These are phyloP conservation scores for Trichonephila clavipes DNA, from an alignment of 1,140 invertebrate genomes.

Conservation along the genomic window DNA sequence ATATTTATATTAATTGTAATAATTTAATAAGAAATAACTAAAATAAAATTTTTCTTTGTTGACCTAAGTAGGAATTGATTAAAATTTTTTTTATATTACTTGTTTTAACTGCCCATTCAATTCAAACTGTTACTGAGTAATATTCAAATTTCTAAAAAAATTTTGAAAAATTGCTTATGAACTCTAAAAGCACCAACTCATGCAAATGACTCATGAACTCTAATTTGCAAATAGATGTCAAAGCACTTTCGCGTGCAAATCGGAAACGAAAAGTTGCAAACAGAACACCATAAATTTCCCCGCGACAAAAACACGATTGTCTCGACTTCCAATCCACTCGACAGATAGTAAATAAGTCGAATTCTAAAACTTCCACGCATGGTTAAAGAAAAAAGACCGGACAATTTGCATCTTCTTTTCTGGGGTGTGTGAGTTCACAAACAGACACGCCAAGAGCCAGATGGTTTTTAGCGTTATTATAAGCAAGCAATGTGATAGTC, in stretches of 20 bases:
- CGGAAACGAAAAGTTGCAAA: background rate
- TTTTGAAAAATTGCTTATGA: too few relatives aligned
- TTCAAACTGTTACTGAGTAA: too few relatives aligned
- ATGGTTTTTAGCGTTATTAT: background rate
- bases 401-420: background rate
- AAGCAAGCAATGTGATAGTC: background rate
- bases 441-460: background rate
- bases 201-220: too few relatives aligned
- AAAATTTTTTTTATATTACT: too few relatives aligned
- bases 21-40: too few relatives aligned
- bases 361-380: background rate
- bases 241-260: conserved; percentile 9
- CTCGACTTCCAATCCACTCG: background rate
- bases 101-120: too few relatives aligned
- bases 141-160: too few relatives aligned
- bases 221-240: background rate
- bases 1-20: too few relatives aligned
- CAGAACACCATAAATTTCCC: background rate
- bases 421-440: too few relatives aligned
- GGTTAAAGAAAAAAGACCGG: background rate
- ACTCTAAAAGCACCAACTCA: too few relatives aligned
- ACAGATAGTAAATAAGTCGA: background rate
- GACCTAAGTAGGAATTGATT: too few relatives aligned
- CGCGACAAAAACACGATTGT: background rate
- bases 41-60: too few relatives aligned